A percentile compares a stretch with the other conserved stretches of the same genome.
Conservation (phyloP, 2,797 vertebrate species). For the Rhinogobio ventralis region DNA sequence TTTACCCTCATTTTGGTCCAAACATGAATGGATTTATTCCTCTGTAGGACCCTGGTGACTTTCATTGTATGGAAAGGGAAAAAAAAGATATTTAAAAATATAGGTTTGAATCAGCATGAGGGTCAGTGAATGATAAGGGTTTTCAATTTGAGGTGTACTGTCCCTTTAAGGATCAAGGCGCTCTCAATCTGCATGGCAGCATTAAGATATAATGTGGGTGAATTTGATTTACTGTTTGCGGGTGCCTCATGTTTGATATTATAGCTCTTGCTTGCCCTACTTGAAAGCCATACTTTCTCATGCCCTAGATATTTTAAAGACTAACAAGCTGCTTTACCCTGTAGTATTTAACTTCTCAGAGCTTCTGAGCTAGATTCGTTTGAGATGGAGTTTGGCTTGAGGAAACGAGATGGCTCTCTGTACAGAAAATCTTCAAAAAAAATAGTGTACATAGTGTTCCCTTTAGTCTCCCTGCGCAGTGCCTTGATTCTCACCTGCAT, state of each 20-base stretch:
- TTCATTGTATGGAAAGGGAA: background rate
- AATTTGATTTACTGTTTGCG: constrained; percentile 7
- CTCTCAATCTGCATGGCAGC: constrained; percentile 22
- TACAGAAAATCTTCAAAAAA: background rate
- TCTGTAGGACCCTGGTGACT: background rate
- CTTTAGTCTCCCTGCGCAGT: constrained; percentile 67
- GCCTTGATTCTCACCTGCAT: constrained; percentile 74
- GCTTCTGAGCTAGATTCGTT: background rate
- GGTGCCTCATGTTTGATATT: constrained; percentile 11
- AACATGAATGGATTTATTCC: background rate
- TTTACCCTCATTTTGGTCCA: background rate
- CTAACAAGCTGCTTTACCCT: constrained; percentile 28
- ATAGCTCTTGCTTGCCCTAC: background rate
- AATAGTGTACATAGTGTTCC: constrained; percentile 38
- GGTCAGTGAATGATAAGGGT: background rate
- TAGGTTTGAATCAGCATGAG: background rate
- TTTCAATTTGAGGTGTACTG: background rate
- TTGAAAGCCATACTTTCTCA: constrained; percentile 51
- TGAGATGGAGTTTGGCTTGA: background rate
- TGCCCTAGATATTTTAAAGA: background rate
- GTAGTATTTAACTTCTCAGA: background rate
- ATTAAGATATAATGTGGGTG: background rate
- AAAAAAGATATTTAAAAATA: background rate
- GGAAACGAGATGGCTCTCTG: constrained; percentile 10
- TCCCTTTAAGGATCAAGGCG: background rate